A percentile compares a stretch with the other conserved stretches of the same genome.
Conservation (phyloP, 2,113 vertebrate genomes). For the Albula glossodonta region DNA sequence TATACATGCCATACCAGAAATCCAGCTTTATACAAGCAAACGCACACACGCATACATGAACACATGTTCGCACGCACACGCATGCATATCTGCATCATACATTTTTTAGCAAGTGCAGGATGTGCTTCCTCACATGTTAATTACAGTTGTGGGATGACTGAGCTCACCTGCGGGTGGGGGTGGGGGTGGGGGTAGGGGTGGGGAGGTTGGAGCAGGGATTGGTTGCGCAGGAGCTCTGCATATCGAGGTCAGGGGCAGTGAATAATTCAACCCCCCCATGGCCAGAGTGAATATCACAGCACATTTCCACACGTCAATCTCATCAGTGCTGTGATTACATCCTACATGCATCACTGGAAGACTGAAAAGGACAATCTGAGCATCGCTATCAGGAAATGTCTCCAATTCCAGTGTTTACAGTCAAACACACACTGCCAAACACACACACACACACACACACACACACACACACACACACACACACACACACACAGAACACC, state of each 20-base stretch:
- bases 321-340: neutral
- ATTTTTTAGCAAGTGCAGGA: slow-evolving; percentile 48
- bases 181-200: slow-evolving; percentile 41
- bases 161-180: slow-evolving; percentile 54
- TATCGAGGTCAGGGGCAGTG: slow-evolving; percentile 37
- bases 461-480: neutral
- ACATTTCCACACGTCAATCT: neutral
- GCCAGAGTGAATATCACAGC: neutral
- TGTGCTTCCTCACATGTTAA: slow-evolving; percentile 35
- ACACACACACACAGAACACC: too few relatives aligned
- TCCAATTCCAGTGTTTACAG: neutral
- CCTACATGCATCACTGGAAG: neutral
- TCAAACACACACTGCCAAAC: neutral
- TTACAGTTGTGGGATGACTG: slow-evolving; percentile 10
- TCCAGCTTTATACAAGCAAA: slow-evolving; percentile 22
- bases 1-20: neutral
- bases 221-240: slow-evolving; percentile 55
- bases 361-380: neutral
- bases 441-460: neutral
- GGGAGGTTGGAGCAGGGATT: too few relatives aligned
- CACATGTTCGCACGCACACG: too few relatives aligned
- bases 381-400: neutral
- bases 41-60: too few relatives aligned
- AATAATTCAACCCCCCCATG: slow-evolving; percentile 48
- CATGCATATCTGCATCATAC: too few relatives aligned